Evolutionary conservation across 37 sponge, comb jelly and placozoan genomes (phyloP).

Genomic region (Halisarca cf. caerulea): DNA sequence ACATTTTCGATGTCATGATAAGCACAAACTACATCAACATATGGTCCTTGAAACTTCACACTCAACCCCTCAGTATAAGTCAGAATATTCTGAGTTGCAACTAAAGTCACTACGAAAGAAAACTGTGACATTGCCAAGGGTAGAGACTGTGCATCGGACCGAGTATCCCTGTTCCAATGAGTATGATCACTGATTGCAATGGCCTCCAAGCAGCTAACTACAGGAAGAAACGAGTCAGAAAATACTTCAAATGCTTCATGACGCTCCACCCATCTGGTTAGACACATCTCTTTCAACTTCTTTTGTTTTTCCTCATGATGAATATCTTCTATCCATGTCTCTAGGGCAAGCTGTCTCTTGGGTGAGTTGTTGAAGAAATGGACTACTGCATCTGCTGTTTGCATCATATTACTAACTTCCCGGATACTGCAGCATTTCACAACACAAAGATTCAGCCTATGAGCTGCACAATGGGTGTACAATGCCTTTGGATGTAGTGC

Average conservation of each 20-base stretch:
- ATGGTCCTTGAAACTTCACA: no score
- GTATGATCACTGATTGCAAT: constrained; percentile 31
- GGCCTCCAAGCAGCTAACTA: constrained; percentile 29
- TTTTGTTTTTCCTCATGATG: constrained; percentile 5
- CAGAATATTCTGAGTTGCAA: no score
- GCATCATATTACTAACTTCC: constrained; percentile 43
- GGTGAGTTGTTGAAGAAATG: constrained; percentile 42
- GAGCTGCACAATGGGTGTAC: constrained; percentile 39
- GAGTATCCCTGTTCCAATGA: constrained; percentile 62
- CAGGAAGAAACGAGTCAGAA: not conserved
- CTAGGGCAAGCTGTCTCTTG: constrained; percentile 38
- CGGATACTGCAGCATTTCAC: constrained; percentile 31
- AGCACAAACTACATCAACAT: no score
- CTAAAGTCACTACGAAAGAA: constrained; percentile 56
- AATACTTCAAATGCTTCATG: constrained; percentile 42
- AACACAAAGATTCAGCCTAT: constrained; percentile 42
- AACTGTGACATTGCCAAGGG: constrained; percentile 52
- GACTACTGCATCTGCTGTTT: constrained; percentile 12
- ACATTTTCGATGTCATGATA: no score
- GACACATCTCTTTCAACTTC: constrained; percentile 39
- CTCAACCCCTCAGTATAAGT: no score
- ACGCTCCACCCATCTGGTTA: constrained; percentile 32
- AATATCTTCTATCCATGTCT: constrained; percentile 25
- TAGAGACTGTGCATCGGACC: constrained; percentile 62
- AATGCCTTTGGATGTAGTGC: no score